Conservation (phyloP, 2,113 vertebrate genomes). For the Campylomormyrus tamandua region DNA sequence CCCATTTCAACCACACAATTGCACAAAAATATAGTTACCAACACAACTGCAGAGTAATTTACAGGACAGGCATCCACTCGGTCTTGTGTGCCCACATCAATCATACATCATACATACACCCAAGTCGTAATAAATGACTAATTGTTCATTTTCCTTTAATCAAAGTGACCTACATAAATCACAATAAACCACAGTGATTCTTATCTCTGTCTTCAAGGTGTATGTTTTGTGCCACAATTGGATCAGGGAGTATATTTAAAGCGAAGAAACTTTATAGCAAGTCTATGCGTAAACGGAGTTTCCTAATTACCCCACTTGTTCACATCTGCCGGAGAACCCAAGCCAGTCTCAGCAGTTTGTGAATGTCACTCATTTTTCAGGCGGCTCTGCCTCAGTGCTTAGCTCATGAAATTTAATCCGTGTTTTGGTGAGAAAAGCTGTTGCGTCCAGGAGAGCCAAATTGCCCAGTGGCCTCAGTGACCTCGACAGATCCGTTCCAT, state of each 20-base stretch:
- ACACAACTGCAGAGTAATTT: background rate
- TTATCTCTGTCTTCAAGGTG: background rate
- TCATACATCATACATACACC: background rate
- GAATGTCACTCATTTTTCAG: constrained; percentile 7
- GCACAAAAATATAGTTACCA: background rate
- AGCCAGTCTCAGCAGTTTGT: background rate
- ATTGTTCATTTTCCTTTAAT: background rate
- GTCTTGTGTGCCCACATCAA: background rate
- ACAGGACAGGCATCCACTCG: background rate
- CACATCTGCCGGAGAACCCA: background rate
- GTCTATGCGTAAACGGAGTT: background rate
- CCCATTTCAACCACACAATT: background rate
- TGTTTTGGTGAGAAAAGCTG: constrained; percentile 11
- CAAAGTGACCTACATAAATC: background rate
- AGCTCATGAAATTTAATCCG: constrained; percentile 10
- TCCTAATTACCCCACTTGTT: background rate
- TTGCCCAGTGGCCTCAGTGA: constrained; percentile 6
- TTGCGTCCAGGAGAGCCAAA: constrained; percentile 8
- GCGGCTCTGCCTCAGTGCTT: background rate
- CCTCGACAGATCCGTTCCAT: constrained; percentile 12
- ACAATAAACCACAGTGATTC: background rate
- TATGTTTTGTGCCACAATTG: background rate
- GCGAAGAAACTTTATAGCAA: background rate
- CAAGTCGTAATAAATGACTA: background rate
- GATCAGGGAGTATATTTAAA: background rate